Evolutionary conservation across 2,888 invertebrate species (phyloP), one percentile per base, ranked within the genome.

Genomic region (Synergus gifuensis): DNA sequence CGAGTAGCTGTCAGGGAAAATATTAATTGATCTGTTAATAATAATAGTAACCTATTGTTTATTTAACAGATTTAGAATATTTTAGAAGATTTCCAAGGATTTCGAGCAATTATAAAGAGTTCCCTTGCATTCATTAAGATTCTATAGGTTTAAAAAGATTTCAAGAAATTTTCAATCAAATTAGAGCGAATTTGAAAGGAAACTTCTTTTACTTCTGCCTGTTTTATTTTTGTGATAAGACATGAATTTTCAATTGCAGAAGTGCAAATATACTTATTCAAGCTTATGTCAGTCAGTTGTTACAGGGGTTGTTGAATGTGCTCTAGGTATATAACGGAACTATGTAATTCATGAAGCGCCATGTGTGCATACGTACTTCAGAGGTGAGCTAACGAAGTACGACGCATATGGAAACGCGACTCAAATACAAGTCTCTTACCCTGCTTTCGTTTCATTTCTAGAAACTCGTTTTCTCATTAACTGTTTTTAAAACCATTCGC

Each of bases 331-430:
- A 12, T 18, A 69, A 69, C 44, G 14, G 8, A 49, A 49, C 16
- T 36, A 46, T 14, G 16, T 16, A 69, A 22, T 44, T 69, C 8
- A 69, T 18, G 12, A 69, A 49, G 49, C 36, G 67, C 78, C 12
- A 78, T 80, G 79, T 28, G 40, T 76, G 77, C 49, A 62, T 54
- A 66, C 28, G 49, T 60, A 66, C 54, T 62, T 78, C 42, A 76
- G 78, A 46, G 63, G 78, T 82, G 76, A 82, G 82, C 81, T 87
- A 88, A 88, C 87, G 86, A 88, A 88, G 84, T 78, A 82, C 83
- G 82, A 82, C 83, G 82, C 83, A 85, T 87, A 88, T 86, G 86
- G 88, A 86, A 85, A 83, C 81, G 83, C 81, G 81, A 85, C 82
- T 83, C 79, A 81, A 85, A 85, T 82, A 82, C 82, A 81, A 83